Conservation (phyloP, 2,888 invertebrate species). For the Euproctis similis region DNA sequence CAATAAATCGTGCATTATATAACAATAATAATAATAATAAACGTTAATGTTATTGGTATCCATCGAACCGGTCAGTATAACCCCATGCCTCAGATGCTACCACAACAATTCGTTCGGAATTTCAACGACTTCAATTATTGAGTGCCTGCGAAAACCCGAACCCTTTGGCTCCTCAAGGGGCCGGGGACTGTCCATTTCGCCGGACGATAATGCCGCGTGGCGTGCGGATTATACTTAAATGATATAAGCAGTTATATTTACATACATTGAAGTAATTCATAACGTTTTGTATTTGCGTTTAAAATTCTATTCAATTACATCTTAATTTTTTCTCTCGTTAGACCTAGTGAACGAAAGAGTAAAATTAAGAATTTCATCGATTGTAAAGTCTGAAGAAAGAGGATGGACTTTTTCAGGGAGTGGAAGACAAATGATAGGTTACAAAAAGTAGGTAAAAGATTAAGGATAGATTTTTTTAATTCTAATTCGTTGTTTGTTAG, state of each 20-base stretch:
- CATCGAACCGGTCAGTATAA: conserved; percentile 42
- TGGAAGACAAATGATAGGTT: too few relatives aligned
- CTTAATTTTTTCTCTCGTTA: too few relatives aligned
- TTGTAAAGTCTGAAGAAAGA: too few relatives aligned
- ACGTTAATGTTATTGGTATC: conserved; percentile 69
- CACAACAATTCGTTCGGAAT: conserved; percentile 67
- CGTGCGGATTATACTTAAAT: conserved; percentile 45
- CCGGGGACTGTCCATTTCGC: conserved; percentile 65
- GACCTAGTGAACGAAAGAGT: too few relatives aligned
- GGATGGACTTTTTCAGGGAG: too few relatives aligned
- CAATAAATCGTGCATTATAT: conserved; percentile 71
- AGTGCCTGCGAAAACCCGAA: conserved; percentile 66
- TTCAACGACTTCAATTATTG: conserved; percentile 74
- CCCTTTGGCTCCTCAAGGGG: conserved; percentile 68
- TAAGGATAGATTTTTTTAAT: too few relatives aligned
- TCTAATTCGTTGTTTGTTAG: too few relatives aligned
- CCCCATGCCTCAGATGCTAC: conserved; percentile 46
- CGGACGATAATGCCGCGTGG: conserved; percentile 56
- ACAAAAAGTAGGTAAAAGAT: too few relatives aligned
- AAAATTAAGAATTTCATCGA: too few relatives aligned
- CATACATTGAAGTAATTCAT: conserved; percentile 38
- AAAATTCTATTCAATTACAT: too few relatives aligned
- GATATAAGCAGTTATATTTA: conserved; percentile 48
- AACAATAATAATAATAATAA: too few relatives aligned
- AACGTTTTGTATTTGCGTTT: too few relatives aligned